phyloP scores from a whole-genome alignment of 2,888 invertebrate genomes.

The Shargacucullia verbasci region DNA sequence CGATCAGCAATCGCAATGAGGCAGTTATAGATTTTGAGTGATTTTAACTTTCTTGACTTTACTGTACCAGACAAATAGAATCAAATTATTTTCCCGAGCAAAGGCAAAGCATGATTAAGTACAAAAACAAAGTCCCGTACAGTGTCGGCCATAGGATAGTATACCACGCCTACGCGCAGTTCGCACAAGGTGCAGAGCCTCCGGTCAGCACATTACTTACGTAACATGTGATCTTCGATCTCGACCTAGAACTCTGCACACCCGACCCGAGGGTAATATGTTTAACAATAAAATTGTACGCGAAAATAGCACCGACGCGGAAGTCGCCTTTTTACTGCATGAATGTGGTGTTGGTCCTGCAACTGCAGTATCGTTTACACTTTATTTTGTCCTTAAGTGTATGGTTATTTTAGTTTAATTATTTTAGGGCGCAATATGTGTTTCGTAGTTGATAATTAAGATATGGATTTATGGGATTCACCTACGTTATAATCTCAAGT shows the following conservation, averaged over 20 bases:
- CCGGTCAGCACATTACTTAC: conserved; percentile 67
- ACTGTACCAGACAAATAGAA: no score
- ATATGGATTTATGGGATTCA: no score
- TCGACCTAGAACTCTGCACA: conserved; percentile 58
- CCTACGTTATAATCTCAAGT: no score
- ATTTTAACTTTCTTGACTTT: no score
- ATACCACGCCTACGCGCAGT: conserved; percentile 63
- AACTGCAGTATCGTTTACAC: conserved; percentile 1
- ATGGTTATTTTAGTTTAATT: conserved; percentile 11
- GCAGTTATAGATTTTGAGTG: no score
- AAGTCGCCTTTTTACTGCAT: conserved; percentile 25
- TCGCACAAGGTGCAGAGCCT: conserved; percentile 65
- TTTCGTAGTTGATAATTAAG: no score
- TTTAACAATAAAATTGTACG: conserved; percentile 56
- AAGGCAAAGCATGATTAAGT: conserved; percentile 24
- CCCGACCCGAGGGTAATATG: conserved; percentile 54
- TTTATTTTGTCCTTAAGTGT: conserved; percentile 24
- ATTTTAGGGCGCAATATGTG: background rate
- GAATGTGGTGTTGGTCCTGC: conserved; percentile 2
- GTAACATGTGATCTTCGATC: conserved; percentile 63
- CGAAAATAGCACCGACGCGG: conserved; percentile 37
- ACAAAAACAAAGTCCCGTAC: conserved; percentile 53
- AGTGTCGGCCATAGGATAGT: conserved; percentile 50
- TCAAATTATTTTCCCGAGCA: conserved; percentile 30
- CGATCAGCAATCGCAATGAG: no score